These are phyloP conservation scores for Xestoiulus laeticollis DNA, from an alignment of 2,888 invertebrate genomes.

Conservation along the genomic window DNA sequence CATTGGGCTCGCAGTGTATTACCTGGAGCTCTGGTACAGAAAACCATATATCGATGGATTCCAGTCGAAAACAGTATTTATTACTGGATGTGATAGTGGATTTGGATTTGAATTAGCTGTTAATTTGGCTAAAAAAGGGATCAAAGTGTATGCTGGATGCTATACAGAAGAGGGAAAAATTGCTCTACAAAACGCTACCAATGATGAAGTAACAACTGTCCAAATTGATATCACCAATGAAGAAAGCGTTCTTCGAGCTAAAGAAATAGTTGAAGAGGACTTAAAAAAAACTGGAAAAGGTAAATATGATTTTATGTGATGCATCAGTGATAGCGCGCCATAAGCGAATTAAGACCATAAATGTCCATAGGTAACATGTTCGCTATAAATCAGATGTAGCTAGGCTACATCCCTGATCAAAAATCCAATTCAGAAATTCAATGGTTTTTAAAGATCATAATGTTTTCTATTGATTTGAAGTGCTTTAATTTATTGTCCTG, in stretches of 20 bases:
- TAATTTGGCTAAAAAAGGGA: conserved; percentile 14
- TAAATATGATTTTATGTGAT: too few relatives aligned
- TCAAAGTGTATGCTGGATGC: conserved; percentile 44
- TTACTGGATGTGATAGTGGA: conserved; percentile 17
- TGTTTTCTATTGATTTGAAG: too few relatives aligned
- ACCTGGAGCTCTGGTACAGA: not conserved
- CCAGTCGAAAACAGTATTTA: not conserved
- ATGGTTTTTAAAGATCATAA: too few relatives aligned
- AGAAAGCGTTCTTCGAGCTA: not conserved
- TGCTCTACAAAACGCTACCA: not conserved
- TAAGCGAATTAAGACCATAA: too few relatives aligned
- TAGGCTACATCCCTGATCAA: too few relatives aligned
- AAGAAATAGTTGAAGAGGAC: conserved; percentile 16
- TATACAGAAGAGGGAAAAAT: not conserved
- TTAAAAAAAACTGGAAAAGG: not conserved
- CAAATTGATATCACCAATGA: conserved; percentile 19
- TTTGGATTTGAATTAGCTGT: conserved; percentile 24
- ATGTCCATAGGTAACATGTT: too few relatives aligned
- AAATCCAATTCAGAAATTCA: too few relatives aligned
- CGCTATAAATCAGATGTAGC: too few relatives aligned
- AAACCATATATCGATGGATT: not conserved
- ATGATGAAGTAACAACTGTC: not conserved
- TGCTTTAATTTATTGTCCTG: too few relatives aligned
- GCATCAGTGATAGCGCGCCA: too few relatives aligned
- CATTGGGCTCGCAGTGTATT: not conserved